phyloP scores from a whole-genome alignment of 1,140 invertebrate genomes.

The Batillaria attramentaria region DNA sequence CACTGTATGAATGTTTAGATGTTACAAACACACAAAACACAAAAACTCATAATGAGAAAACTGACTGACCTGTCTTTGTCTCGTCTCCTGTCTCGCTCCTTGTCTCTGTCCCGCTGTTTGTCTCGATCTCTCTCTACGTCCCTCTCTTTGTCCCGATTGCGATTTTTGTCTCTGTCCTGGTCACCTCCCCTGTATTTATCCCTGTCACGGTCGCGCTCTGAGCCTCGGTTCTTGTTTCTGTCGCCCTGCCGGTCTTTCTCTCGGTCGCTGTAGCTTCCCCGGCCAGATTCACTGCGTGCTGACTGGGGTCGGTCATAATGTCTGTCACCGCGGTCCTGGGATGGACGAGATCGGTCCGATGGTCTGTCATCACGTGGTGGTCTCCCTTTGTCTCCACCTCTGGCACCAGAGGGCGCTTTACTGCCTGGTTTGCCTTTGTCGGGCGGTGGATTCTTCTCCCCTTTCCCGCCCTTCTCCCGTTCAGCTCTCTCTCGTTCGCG shows the following conservation, averaged over 20 bases:
- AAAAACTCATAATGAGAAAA: too few relatives aligned
- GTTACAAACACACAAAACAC: too few relatives aligned
- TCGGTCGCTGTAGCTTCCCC: conserved; percentile 8
- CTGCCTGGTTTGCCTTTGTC: conserved; percentile 12
- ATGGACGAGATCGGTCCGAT: conserved; percentile 6
- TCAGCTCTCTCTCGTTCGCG: conserved; percentile 39
- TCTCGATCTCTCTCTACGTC: conserved; percentile 21
- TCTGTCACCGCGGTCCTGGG: background rate
- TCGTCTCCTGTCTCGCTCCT: too few relatives aligned
- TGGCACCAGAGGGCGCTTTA: background rate
- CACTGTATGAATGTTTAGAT: too few relatives aligned
- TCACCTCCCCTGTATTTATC: background rate
- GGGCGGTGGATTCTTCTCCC: conserved; percentile 9
- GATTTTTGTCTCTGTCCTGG: background rate
- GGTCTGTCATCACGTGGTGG: conserved; percentile 22
- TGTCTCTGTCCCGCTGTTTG: too few relatives aligned
- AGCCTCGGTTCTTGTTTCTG: too few relatives aligned
- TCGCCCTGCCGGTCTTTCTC: background rate
- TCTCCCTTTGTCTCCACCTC: conserved; percentile 16
- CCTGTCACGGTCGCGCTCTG: background rate
- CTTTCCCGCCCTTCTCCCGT: conserved; percentile 36
- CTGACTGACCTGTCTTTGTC: too few relatives aligned
- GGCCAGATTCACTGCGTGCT: background rate
- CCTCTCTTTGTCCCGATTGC: background rate
- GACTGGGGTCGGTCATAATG: conserved; percentile 14